A percentile compares a stretch with the other conserved stretches of the same genome.
These are phyloP conservation scores for Neogobius melanostomus DNA, from an alignment of 2,113 vertebrate species.

Conservation along the genomic window DNA sequence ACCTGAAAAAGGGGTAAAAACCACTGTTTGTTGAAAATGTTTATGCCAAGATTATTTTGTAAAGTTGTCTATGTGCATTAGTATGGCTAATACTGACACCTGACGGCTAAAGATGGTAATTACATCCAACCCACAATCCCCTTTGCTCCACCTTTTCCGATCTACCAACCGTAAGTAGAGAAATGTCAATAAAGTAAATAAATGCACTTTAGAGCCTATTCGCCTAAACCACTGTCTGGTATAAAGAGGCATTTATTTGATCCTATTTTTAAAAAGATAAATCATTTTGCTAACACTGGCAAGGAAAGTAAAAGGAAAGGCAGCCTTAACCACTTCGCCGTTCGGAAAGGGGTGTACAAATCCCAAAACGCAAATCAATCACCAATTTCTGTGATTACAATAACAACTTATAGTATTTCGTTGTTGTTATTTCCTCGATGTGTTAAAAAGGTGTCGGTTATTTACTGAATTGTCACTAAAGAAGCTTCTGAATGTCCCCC, in stretches of 20 bases:
- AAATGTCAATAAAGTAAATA: too few relatives aligned
- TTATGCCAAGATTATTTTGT: too few relatives aligned
- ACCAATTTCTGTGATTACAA: not conserved
- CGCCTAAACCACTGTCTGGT: too few relatives aligned
- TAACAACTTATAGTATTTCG: not conserved
- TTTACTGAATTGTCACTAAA: too few relatives aligned
- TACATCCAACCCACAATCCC: not conserved
- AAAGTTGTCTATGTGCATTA: not conserved
- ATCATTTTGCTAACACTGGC: constrained; percentile 4
- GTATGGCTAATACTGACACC: constrained; percentile 41
- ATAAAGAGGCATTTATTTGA: too few relatives aligned
- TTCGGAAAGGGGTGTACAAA: not conserved
- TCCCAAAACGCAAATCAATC: not conserved
- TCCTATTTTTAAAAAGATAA: too few relatives aligned
- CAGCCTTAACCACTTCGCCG: constrained; percentile 33
- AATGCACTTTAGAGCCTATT: too few relatives aligned
- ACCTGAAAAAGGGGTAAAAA: not conserved
- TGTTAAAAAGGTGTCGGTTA: too few relatives aligned
- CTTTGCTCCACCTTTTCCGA: not conserved
- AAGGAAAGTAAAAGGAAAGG: constrained; percentile 24
- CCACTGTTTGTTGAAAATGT: not conserved
- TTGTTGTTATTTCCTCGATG: too few relatives aligned
- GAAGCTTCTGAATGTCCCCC: constrained; percentile 8
- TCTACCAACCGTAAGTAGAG: too few relatives aligned
- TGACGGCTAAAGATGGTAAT: constrained; percentile 29